Evolutionary conservation across 2,113 vertebrate genomes (phyloP).

Genomic region (Rhineura floridana): DNA sequence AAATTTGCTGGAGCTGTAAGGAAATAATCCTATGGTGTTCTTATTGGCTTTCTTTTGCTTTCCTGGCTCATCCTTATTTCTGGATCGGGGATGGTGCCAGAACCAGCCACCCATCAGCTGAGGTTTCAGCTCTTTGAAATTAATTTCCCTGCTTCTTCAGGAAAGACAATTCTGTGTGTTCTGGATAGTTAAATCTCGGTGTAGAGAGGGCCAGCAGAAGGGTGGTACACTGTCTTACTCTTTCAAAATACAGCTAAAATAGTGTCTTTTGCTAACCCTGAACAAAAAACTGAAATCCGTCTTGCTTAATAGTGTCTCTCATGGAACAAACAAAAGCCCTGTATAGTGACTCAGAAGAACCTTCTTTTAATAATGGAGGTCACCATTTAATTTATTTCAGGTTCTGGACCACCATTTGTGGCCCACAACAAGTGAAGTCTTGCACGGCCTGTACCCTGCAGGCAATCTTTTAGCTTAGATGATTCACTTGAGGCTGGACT

Average conservation of each 20-base stretch:
- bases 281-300: not conserved
- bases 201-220: not conserved
- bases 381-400: not conserved
- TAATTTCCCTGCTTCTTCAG: constrained; percentile 12
- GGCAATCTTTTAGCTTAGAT: not conserved
- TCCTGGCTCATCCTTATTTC: constrained; percentile 18
- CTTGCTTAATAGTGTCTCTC: not conserved
- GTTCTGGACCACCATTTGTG: not conserved
- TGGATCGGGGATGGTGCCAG: constrained; percentile 10
- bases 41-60: constrained; percentile 19
- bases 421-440: not conserved
- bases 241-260: not conserved
- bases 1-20: constrained; percentile 10
- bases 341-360: not conserved
- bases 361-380: not conserved
- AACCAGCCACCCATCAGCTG: constrained; percentile 22
- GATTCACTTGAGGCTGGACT: too few species aligned
- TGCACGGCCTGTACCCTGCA: not conserved
- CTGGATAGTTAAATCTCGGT: not conserved
- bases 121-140: constrained; percentile 3
- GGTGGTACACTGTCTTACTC: not conserved
- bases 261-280: not conserved
- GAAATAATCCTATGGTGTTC: constrained; percentile 19
- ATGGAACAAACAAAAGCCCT: not conserved
- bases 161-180: not conserved